Evolutionary conservation across 2,797 vertebrate species (phyloP), one percentile per base, ranked within the genome.

Genomic region (Rhynchonycteris naso): DNA sequence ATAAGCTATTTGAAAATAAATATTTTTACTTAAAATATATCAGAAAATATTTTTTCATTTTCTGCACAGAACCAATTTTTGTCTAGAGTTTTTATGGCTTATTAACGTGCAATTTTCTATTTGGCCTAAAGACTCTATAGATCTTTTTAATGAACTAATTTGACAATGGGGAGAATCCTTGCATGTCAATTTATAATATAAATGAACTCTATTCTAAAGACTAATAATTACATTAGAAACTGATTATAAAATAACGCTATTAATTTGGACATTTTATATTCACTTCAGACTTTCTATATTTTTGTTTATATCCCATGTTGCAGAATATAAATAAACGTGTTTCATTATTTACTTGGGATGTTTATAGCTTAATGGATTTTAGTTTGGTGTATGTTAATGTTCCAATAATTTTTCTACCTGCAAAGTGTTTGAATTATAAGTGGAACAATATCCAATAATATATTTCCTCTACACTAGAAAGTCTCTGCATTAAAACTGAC

Each of bases 181-280:
- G 15, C 3, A 54, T 69, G 38, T 84, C 87, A 92, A 56, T 93
- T 66, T 94, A 90, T 88, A 93, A 82, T 90, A 38, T 78, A 80
- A 84, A 86, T 96, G 33, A 88, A 91, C 87, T 87, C n/a, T 76
- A 18, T 78, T 78, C 38, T 94, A 90, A 92, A 93, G 63, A 71
- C 24, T 88, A 93, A 71, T 90, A 63, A 84, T 90, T 75, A 38
- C 50, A 86, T 80, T 56, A 6, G 56, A 83, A 80, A 33, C 54
- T 94, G 93, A 78, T 71, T 95, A 93, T 80, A 87, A 95, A 76
- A 65, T 61, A 92, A 3, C 86, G 52, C 47, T 90, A 72, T 95
- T 95, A 85, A 92, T 86, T 87, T 91, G 94, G 66, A 86, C 18
- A 82, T 83, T 92, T 89, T 95, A 91, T 91, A 88, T 90, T 93